A percentile compares a stretch with the other conserved stretches of the same genome.
phyloP scores from a whole-genome alignment of 2,113 vertebrate genomes.

The Hipposideros armiger region DNA sequence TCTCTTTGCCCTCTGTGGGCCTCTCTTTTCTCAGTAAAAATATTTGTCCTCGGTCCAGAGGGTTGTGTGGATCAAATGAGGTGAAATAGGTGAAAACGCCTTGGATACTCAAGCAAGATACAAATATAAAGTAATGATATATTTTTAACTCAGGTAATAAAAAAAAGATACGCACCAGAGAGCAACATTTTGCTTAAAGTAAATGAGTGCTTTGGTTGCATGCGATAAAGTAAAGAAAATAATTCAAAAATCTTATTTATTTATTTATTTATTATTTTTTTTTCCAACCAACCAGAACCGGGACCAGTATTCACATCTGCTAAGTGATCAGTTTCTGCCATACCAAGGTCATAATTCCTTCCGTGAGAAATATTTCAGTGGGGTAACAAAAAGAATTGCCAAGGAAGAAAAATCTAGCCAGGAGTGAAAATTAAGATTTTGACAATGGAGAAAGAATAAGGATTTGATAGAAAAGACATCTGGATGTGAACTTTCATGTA shows the following conservation, averaged over 20 bases:
- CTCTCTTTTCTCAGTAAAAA: not conserved
- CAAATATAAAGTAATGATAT: not conserved
- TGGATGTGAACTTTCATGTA: conserved; percentile 81
- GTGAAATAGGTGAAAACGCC: not conserved
- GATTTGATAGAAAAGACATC: conserved; percentile 79
- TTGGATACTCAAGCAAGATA: not conserved
- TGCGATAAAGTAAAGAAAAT: conserved; percentile 32
- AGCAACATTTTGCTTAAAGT: not conserved
- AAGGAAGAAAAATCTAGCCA: conserved; percentile 90
- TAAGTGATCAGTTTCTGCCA: conserved; percentile 88
- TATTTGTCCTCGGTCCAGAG: not conserved
- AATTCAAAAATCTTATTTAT: not conserved
- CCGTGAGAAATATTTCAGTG: conserved; percentile 99
- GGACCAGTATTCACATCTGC: conserved; percentile 88
- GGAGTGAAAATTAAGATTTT: conserved; percentile 80
- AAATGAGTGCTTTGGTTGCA: not conserved
- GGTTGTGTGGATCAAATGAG: not conserved
- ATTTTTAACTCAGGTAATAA: not conserved
- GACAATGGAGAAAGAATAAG: conserved; percentile 79
- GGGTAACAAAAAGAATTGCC: conserved; percentile 93
- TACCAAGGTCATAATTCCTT: conserved; percentile 98
- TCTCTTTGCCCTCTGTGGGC: not conserved
- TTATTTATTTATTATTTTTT: conserved; percentile 57
- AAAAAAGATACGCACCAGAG: not conserved
- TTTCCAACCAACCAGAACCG: conserved; percentile 88